Percentiles rank a stretch among this genome's conserved stretches.
phyloP scores from a whole-genome alignment of 2,888 invertebrate species.

The Andrena marginata region DNA sequence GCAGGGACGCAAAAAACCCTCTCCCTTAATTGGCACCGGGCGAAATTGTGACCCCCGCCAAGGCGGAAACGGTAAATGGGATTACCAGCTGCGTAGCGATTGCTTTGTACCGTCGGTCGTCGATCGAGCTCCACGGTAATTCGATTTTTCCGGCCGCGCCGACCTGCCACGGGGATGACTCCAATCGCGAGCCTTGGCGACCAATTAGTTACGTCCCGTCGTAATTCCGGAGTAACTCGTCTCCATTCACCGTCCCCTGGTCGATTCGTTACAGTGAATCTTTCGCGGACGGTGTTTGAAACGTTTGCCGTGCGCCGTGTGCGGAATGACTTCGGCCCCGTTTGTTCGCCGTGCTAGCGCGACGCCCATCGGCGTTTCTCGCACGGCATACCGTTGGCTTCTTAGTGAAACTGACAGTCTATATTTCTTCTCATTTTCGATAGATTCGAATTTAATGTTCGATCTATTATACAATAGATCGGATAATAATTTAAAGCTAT shows the following conservation, averaged over 20 bases:
- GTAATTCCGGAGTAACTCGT: background rate
- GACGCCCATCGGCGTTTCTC: no score
- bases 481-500: no score
- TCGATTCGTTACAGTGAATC: background rate
- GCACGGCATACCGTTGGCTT: no score
- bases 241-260: background rate
- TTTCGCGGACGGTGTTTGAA: background rate
- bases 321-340: no score
- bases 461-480: no score
- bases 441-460: no score
- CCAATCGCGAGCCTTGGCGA: background rate
- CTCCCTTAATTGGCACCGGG: constrained; percentile 4
- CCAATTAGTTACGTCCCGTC: background rate
- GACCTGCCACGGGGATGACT: background rate
- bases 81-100: constrained; percentile 23
- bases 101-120: background rate
- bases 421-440: no score
- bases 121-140: constrained; percentile 18
- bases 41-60: constrained; percentile 6
- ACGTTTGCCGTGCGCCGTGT: no score
- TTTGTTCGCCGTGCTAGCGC: no score
- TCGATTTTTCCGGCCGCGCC: constrained; percentile 25
- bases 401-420: no score
- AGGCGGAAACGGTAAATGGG: constrained; percentile 21
- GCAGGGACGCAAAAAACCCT: background rate